Base-by-base conservation (phyloP, 1,140 invertebrate genomes). In the Oppia nitens region DNA sequence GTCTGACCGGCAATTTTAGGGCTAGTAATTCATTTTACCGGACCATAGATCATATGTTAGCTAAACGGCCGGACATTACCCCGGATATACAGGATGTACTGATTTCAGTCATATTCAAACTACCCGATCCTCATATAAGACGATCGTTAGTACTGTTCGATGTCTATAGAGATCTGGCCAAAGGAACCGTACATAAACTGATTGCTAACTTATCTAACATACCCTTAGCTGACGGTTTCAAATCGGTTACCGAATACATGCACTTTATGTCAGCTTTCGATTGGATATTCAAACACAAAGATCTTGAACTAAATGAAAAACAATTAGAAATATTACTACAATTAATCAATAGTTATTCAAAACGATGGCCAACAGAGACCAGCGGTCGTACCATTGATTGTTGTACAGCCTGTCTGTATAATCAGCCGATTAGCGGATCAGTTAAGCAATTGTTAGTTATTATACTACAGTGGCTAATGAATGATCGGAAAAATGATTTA, bases 341-440 rank as follows among this genome's bases (percentile, higher is more conserved):
- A 4, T 62, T 58, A 25, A 62, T 60, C 12, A 21, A 45, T 29
- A 28, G 27, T 1, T 52, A 60, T 47, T 53, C 26, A 17, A 20
- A 50, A 32, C 27, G 57, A 23, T 55, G 23, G 21, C 17, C 17
- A 40, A 6, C 55, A 4, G 3, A 53, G 9, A 24, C 59, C 3
- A 52, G n/a, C 2, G 47, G 20, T 12, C 14, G 28, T 2, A 20
- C 59, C n/a, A 29, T 62, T 17, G 2, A 26, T 11, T 60, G 57
- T 55, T 60, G 49, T 29, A 59, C 60, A 32, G 49, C 57, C n/a
- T 27, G 53, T 4, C 49, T 62, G 27, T 49, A 59, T 20, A 25
- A 53, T 25, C 60, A 59, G 28, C 21, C 14, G 14, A 29, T 62
- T n/a, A 60, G 23, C 24, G 21, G 40, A 1, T 32, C 59, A 20